phyloP scores from a whole-genome alignment of 2,888 invertebrate genomes.

The Cistogaster globosa region DNA sequence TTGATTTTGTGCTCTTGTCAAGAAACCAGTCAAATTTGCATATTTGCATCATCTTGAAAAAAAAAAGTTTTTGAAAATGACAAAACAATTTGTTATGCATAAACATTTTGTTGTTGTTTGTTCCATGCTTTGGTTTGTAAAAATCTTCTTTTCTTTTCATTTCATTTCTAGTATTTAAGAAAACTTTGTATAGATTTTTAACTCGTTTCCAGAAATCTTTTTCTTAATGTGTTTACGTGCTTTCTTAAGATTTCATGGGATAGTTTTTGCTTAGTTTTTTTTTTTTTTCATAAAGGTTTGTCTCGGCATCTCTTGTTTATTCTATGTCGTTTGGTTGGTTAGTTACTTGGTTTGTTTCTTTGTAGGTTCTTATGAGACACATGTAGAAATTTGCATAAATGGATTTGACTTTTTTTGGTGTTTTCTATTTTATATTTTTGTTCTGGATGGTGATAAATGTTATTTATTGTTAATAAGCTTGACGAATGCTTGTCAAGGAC shows the following conservation, averaged over 20 bases:
- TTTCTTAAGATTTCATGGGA: constrained; percentile 69
- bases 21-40: constrained; percentile 70
- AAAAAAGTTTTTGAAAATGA: constrained; percentile 69
- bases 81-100: constrained; percentile 75
- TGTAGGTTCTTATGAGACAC: constrained; percentile 18
- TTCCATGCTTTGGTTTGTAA: constrained; percentile 4
- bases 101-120: constrained; percentile 62
- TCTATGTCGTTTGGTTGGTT: constrained; percentile 4
- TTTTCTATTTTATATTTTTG: not conserved
- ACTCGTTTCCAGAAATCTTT: constrained; percentile 69
- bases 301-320: constrained; percentile 22
- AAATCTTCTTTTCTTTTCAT: constrained; percentile 2
- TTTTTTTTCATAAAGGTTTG: constrained; percentile 36
- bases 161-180: constrained; percentile 33
- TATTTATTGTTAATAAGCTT: constrained; percentile 70
- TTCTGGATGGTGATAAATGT: constrained; percentile 64
- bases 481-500: constrained; percentile 72
- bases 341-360: not conserved
- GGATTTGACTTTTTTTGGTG: constrained; percentile 29
- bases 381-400: constrained; percentile 53
- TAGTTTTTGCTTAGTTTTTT: constrained; percentile 54
- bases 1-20: not conserved
- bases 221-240: constrained; percentile 66
- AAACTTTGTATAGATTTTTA: constrained; percentile 54
- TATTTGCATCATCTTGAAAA: constrained; percentile 61